phyloP scores from a whole-genome alignment of 2,888 invertebrate species.

The Drepana falcataria region DNA sequence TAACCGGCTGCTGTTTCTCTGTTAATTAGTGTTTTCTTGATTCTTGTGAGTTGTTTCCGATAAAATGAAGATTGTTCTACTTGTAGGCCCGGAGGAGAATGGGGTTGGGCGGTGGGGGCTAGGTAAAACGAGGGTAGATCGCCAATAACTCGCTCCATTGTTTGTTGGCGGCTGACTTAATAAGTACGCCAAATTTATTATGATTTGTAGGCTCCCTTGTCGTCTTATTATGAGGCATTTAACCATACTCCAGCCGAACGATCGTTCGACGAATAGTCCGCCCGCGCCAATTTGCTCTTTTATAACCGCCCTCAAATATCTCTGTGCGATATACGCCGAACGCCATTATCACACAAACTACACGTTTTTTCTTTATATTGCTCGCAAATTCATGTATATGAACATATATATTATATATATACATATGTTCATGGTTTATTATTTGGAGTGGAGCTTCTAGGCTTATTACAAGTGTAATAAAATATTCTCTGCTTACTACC shows the following conservation, averaged over 20 bases:
- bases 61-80: constrained; percentile 66
- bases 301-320: constrained; percentile 40
- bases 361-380: constrained; percentile 28
- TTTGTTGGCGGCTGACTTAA: constrained; percentile 75
- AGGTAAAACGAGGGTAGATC: constrained; percentile 72
- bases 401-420: neutral
- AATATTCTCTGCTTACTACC: neutral
- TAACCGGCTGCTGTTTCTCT: constrained; percentile 34
- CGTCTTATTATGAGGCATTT: constrained; percentile 66
- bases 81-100: constrained; percentile 45
- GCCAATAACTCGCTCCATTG: constrained; percentile 75
- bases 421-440: too few relatives aligned
- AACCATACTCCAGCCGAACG: constrained; percentile 45
- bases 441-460: neutral
- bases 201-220: constrained; percentile 70
- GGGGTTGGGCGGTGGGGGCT: constrained; percentile 35
- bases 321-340: constrained; percentile 19
- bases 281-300: constrained; percentile 41
- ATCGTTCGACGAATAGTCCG: constrained; percentile 35
- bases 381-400: constrained; percentile 25
- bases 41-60: constrained; percentile 66
- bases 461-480: neutral
- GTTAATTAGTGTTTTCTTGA: constrained; percentile 70
- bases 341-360: constrained; percentile 25
- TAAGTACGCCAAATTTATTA: constrained; percentile 75